Conservation (phyloP, 1,140 invertebrate species). For the Idris sp. region DNA sequence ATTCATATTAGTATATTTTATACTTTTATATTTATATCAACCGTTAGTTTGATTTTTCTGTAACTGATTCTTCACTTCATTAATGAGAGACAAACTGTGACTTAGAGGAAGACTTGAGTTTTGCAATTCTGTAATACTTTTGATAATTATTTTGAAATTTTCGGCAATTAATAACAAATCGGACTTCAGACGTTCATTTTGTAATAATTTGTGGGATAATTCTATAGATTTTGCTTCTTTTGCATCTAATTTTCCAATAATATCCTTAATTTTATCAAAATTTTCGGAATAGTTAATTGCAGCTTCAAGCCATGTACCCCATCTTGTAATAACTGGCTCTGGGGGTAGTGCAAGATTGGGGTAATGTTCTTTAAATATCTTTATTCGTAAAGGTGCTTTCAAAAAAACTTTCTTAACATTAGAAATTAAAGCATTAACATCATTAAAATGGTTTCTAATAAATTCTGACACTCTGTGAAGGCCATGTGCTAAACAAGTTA, state of each 20-base stretch:
- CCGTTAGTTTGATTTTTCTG: too few relatives aligned
- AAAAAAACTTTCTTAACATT: slow-evolving; percentile 2
- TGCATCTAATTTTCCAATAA: neutral
- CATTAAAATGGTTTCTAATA: slow-evolving; percentile 1
- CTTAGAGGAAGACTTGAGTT: too few relatives aligned
- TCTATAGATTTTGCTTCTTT: slow-evolving; percentile 1
- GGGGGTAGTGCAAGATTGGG: neutral
- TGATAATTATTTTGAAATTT: too few relatives aligned
- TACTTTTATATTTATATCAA: too few relatives aligned
- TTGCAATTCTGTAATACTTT: too few relatives aligned
- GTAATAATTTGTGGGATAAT: too few relatives aligned
- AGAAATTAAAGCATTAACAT: neutral
- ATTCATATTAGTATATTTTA: too few relatives aligned
- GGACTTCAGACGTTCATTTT: too few relatives aligned
- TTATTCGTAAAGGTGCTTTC: neutral
- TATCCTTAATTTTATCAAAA: slow-evolving; percentile 1
- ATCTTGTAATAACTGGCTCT: slow-evolving; percentile 1
- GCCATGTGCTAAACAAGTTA: slow-evolving; percentile 1
- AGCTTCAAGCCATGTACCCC: slow-evolving; percentile 5
- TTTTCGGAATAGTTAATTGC: neutral
- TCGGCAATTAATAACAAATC: too few relatives aligned
- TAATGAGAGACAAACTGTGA: too few relatives aligned
- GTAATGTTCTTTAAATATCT: neutral
- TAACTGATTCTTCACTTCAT: too few relatives aligned
- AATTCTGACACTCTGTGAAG: slow-evolving; percentile 1